phyloP scores from a whole-genome alignment of 2,888 invertebrate genomes.

The Yponomeuta plumbellus region DNA sequence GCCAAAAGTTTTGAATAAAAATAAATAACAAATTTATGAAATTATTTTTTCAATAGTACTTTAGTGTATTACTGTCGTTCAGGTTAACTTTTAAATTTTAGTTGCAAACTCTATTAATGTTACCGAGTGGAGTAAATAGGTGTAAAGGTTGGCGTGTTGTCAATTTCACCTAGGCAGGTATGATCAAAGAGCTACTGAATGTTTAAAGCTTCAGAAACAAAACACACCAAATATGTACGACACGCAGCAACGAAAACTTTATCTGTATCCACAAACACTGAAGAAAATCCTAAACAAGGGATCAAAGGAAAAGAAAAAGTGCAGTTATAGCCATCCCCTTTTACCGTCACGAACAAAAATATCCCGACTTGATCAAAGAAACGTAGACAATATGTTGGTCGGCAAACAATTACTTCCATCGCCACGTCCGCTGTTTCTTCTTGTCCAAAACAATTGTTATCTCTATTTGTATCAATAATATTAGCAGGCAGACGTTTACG shows the following conservation, averaged over 20 bases:
- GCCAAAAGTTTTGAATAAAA: too few relatives aligned
- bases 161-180: too few relatives aligned
- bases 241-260: neutral
- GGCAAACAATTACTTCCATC: conserved; percentile 47
- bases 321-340: conserved; percentile 10
- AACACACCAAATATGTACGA: too few relatives aligned
- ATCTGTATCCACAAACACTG: neutral
- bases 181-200: too few relatives aligned
- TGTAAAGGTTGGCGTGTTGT: too few relatives aligned
- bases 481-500: conserved; percentile 65
- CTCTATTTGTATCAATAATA: conserved; percentile 76
- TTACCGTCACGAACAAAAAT: conserved; percentile 8
- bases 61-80: too few relatives aligned
- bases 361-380: conserved; percentile 7
- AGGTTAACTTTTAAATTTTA: too few relatives aligned
- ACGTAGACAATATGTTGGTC: conserved; percentile 6
- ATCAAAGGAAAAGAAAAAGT: neutral
- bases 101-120: too few relatives aligned
- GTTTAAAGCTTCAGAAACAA: too few relatives aligned
- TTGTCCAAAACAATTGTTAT: conserved; percentile 74
- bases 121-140: too few relatives aligned
- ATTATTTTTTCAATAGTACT: too few relatives aligned
- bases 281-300: conserved; percentile 4
- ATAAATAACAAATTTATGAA: too few relatives aligned
- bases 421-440: conserved; percentile 57